Conservation (phyloP, 1,140 invertebrate genomes). For the Psix sp. region DNA sequence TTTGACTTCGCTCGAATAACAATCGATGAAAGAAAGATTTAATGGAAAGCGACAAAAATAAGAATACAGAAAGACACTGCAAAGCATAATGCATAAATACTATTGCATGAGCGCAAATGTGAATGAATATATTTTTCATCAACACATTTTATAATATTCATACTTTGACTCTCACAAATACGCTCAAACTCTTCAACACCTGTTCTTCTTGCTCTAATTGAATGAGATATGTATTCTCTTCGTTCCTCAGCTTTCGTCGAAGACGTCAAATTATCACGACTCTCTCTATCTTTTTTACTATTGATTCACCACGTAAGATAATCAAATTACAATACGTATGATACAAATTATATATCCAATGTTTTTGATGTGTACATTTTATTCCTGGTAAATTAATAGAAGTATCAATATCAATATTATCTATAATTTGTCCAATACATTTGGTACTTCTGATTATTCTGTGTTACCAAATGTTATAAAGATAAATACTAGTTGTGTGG, state of each 20-base stretch:
- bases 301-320: slow-evolving; percentile 33
- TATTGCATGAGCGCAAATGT: slow-evolving; percentile 49
- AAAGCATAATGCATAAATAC: too few species aligned
- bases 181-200: slow-evolving; percentile 68
- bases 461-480: slow-evolving; percentile 16
- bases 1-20: too few species aligned
- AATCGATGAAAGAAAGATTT: too few species aligned
- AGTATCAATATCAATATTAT: slow-evolving; percentile 11
- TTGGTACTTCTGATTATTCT: slow-evolving; percentile 7
- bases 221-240: slow-evolving; percentile 67
- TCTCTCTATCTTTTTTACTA: slow-evolving; percentile 34
- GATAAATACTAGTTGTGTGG: slow-evolving; percentile 32
- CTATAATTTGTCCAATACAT: slow-evolving; percentile 19
- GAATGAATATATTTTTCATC: slow-evolving; percentile 15
- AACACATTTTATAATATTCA: slow-evolving; percentile 37
- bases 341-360: slow-evolving; percentile 18
- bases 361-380: slow-evolving; percentile 25
- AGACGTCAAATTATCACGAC: slow-evolving; percentile 64
- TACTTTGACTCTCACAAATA: slow-evolving; percentile 64
- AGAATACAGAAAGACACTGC: too few species aligned
- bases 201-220: slow-evolving; percentile 69
- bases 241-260: slow-evolving; percentile 71
- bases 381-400: slow-evolving; percentile 16
- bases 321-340: slow-evolving; percentile 19
- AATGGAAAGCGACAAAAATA: too few species aligned